A percentile compares a stretch with the other conserved stretches of the same genome.
Evolutionary conservation across 1,140 invertebrate genomes (phyloP).

Genomic region (Coboldia fuscipes): DNA sequence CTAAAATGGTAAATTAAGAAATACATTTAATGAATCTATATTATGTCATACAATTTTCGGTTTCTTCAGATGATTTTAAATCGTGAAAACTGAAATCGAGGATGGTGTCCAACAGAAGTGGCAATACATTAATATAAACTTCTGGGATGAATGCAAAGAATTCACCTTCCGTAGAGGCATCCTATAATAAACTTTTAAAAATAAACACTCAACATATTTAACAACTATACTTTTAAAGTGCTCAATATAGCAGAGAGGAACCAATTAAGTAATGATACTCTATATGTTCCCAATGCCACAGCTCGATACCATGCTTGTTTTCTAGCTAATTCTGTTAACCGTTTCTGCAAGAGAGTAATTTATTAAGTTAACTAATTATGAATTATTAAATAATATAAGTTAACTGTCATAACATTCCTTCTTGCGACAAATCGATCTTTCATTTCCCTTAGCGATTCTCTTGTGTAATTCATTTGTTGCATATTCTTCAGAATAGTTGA

Average conservation of each 20-base stretch:
- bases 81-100: conserved; percentile 4
- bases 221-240: conserved; percentile 18
- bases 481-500: conserved; percentile 16
- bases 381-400: background rate
- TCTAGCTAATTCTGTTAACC: conserved; percentile 16
- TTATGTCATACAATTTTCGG: no score
- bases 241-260: conserved; percentile 31
- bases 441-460: background rate
- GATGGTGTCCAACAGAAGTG: conserved; percentile 28
- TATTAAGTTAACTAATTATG: no score
- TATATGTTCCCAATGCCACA: conserved; percentile 12
- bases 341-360: no score
- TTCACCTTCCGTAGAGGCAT: conserved; percentile 29
- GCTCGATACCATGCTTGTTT: conserved; percentile 20
- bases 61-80: no score
- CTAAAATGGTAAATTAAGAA: background rate
- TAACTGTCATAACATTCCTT: background rate
- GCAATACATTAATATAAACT: conserved; percentile 38
- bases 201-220: conserved; percentile 3
- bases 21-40: background rate
- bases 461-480: conserved; percentile 12
- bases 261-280: conserved; percentile 23
- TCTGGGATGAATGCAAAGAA: conserved; percentile 65
- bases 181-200: conserved; percentile 2
- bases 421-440: background rate